These are phyloP conservation scores for Gambusia affinis DNA, from an alignment of 2,113 vertebrate genomes.

Conservation along the genomic window DNA sequence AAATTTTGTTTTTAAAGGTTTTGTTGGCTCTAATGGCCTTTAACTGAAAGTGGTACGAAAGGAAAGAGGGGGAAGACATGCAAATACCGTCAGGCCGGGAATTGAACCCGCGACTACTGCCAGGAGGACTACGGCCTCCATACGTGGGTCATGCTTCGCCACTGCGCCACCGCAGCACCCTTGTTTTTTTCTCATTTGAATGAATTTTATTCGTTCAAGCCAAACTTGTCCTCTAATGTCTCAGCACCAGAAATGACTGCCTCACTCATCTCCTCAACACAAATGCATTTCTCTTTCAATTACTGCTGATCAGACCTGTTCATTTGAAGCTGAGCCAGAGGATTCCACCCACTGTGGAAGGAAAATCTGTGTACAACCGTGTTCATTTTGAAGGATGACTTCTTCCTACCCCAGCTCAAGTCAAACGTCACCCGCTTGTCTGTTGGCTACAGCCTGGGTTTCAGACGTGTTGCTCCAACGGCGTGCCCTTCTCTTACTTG, in stretches of 20 bases:
- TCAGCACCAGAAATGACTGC: not conserved
- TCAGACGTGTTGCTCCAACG: conserved; percentile 47
- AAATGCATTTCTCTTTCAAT: conserved; percentile 16
- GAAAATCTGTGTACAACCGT: conserved; percentile 14
- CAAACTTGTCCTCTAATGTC: not conserved
- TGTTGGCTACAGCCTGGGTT: conserved; percentile 35
- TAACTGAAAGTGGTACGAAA: no score
- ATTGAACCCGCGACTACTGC: no score
- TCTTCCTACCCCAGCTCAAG: conserved; percentile 4
- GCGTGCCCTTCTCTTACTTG: conserved; percentile 43
- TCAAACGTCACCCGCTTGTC: conserved; percentile 38
- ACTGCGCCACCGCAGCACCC: no score
- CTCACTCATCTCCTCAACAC: not conserved
- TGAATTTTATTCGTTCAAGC: not conserved
- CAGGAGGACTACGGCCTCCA: no score
- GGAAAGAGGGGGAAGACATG: no score
- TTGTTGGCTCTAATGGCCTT: no score
- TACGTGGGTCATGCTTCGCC: no score
- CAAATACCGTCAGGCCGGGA: no score
- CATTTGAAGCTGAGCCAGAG: conserved; percentile 10
- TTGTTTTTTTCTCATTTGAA: not conserved
- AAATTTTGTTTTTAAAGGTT: no score
- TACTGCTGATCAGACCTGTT: conserved; percentile 33
- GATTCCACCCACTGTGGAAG: conserved; percentile 4
- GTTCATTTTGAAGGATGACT: conserved; percentile 42